A percentile compares a stretch with the other conserved stretches of the same genome.
Conservation (phyloP, 2,797 vertebrate genomes). For the Eulemur rubriventer region DNA sequence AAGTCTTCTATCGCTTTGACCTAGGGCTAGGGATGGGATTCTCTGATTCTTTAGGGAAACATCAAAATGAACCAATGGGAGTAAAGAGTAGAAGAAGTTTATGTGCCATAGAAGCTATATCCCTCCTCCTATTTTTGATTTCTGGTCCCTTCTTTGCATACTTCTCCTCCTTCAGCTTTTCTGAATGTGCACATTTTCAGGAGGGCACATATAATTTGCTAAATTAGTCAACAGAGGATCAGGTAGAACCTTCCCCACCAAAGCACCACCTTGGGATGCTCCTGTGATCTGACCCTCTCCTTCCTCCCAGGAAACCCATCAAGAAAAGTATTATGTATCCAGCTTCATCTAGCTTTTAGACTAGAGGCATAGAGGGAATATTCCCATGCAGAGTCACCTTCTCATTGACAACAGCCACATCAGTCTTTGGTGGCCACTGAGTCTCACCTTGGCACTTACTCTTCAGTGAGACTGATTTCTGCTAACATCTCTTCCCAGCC, state of each 20-base stretch:
- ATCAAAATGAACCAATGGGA: background rate
- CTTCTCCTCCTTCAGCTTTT: background rate
- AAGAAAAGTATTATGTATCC: background rate
- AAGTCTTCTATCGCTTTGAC: background rate
- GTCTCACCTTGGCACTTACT: background rate
- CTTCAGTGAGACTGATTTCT: background rate
- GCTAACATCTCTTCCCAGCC: background rate
- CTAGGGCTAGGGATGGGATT: background rate
- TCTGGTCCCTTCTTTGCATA: background rate
- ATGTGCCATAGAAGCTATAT: no score
- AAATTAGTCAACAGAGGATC: background rate
- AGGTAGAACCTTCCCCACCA: background rate
- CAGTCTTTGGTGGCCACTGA: background rate
- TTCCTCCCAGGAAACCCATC: background rate
- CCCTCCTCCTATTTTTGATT: background rate
- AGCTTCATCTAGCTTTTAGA: background rate
- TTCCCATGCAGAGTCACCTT: background rate
- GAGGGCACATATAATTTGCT: background rate
- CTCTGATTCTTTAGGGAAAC: background rate
- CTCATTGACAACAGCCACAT: background rate
- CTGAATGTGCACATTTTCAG: background rate
- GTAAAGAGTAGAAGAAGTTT: background rate
- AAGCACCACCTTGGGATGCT: background rate
- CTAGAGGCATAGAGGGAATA: background rate
- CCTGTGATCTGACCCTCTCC: background rate